A percentile compares a stretch with the other conserved stretches of the same genome.
phyloP scores from a whole-genome alignment of 2,888 invertebrate genomes.

The Drosophila mimica region DNA sequence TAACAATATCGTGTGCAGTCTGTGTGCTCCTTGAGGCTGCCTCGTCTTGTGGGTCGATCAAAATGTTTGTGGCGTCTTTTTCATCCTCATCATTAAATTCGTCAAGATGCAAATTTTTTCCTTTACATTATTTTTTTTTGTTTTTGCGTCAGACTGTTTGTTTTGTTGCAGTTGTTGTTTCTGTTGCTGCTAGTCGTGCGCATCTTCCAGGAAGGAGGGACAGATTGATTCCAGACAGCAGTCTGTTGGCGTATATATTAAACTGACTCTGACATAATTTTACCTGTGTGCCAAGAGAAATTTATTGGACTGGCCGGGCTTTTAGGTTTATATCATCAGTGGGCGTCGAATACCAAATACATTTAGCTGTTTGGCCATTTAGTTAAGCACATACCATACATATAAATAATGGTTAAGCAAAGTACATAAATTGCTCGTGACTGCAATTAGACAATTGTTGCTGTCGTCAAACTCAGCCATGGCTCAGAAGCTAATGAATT shows the following conservation, averaged over 20 bases:
- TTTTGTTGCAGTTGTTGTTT: slow-evolving; percentile 41
- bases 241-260: slow-evolving; percentile 29
- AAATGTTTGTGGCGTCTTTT: slow-evolving; percentile 79
- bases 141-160: slow-evolving; percentile 43
- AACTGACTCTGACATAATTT: slow-evolving; percentile 38
- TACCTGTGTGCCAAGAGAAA: slow-evolving; percentile 44
- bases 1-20: slow-evolving; percentile 75
- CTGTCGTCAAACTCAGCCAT: slow-evolving; percentile 76
- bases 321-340: slow-evolving; percentile 61
- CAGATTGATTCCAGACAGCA: slow-evolving; percentile 57
- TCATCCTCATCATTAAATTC: slow-evolving; percentile 82
- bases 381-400: slow-evolving; percentile 11
- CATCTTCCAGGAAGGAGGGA: slow-evolving; percentile 69
- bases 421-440: slow-evolving; percentile 81
- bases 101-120: slow-evolving; percentile 77
- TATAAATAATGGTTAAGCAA: slow-evolving; percentile 67
- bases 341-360: slow-evolving; percentile 52
- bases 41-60: slow-evolving; percentile 73
- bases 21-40: slow-evolving; percentile 72
- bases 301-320: slow-evolving; percentile 45
- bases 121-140: slow-evolving; percentile 31
- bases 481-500: slow-evolving; percentile 78
- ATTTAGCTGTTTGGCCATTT: slow-evolving; percentile 41
- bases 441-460: slow-evolving; percentile 81
- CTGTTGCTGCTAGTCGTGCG: slow-evolving; percentile 65